Base-by-base conservation (phyloP, 2,888 invertebrate genomes). In the Cataglyphis altisquamis region DNA sequence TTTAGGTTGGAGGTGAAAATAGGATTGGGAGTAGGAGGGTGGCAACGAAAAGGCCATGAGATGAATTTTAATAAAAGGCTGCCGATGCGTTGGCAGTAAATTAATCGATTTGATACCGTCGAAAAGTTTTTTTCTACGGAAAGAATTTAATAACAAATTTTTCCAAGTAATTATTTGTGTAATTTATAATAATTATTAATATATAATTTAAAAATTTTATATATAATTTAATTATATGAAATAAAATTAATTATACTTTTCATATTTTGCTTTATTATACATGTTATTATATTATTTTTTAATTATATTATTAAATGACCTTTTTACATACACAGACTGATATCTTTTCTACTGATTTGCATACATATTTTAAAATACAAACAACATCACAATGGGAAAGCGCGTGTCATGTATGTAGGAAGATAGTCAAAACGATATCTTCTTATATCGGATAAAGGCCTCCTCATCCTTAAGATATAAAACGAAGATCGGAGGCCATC, bases 41-140 rank as follows among this genome's bases (percentile, higher is more conserved):
- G 67, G 60, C n/a, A 45, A 60, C 48, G 83, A 68, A 29, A 64
- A 45, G 66, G 67, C 74, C 84, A 68, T 86, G 75, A 80, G 87
- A 87, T 86, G 88, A 88, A 88, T 88, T 88, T 87, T 84, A 87
- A 88, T 87, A 84, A 86, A 82, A 82, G 72, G 63, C 66, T 75
- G 74, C 84, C 80, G 18, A 68, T 68, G 68, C 48, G 60, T 25
- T 45, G 60, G 36, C 36, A 80, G 36, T 80, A 80, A 80, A 70
- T 80, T 78, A 68, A 45, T 78, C 36, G 32, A 57, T 78, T 78
- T 60, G 25, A 70, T 77, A 62, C 41, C 12, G 48, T 57, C 45
- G 25, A 62, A 68, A 62, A 41, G 60, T 68, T 68, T 77, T 25
- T 25, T 36, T 3, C 9, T 41, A 29, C 57, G n/a, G 9, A 32